phyloP scores from a whole-genome alignment of 2,113 vertebrate species.

The Catharus bicknelli region DNA sequence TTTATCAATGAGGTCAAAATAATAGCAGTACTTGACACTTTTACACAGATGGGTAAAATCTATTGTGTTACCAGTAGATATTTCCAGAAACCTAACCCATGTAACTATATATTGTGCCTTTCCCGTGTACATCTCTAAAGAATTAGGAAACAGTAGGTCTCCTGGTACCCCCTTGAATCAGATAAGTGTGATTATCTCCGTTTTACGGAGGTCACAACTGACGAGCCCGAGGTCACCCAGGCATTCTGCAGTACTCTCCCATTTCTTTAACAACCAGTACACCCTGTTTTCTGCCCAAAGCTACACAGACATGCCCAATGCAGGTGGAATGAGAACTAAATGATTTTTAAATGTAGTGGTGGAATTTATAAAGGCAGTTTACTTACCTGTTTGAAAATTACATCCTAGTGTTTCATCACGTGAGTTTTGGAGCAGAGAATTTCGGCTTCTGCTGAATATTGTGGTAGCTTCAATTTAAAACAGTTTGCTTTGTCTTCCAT shows the following conservation, averaged over 20 bases:
- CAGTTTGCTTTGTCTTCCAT: conserved; percentile 25
- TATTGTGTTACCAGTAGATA: conserved; percentile 34
- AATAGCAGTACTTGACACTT: conserved; percentile 37
- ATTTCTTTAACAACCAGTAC: neutral
- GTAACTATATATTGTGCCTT: conserved; percentile 18
- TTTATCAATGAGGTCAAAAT: conserved; percentile 62
- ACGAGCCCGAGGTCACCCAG: neutral
- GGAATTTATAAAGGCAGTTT: neutral
- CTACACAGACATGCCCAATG: neutral
- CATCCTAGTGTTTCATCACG: neutral
- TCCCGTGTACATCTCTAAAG: neutral
- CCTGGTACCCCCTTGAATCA: conserved; percentile 25
- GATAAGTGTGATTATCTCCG: conserved; percentile 41
- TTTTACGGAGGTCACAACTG: conserved; percentile 37
- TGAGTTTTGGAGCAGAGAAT: neutral
- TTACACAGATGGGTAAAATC: conserved; percentile 59
- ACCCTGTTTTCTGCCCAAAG: conserved; percentile 1
- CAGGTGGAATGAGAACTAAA: neutral
- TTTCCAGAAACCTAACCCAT: conserved; percentile 44
- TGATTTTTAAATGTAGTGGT: neutral
- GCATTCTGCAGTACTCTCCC: neutral
- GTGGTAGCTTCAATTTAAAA: neutral
- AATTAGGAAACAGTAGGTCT: conserved; percentile 48
- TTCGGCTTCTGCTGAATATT: neutral
- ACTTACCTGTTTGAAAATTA: neutral